These are phyloP conservation scores for Hiodon tergisus DNA, from an alignment of 2,113 vertebrate species.

Conservation along the genomic window DNA sequence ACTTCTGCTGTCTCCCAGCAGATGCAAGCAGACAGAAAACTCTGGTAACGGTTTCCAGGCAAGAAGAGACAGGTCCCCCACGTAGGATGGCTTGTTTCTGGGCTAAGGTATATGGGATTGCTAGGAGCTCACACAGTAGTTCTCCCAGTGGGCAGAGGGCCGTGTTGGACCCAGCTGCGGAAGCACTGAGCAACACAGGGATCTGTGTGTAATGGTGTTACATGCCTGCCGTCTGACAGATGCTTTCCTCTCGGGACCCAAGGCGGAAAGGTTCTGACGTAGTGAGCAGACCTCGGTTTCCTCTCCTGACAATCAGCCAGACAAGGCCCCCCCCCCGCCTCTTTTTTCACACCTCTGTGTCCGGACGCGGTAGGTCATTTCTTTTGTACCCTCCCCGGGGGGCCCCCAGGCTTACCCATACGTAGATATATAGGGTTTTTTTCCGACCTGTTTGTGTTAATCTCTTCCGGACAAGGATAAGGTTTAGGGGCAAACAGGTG, in stretches of 20 bases:
- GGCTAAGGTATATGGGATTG: slow-evolving; percentile 27
- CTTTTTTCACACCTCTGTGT: too few relatives aligned
- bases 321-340: neutral
- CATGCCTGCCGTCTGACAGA: slow-evolving; percentile 62
- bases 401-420: too few relatives aligned
- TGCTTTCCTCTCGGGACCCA: slow-evolving; percentile 35
- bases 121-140: slow-evolving; percentile 56
- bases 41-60: slow-evolving; percentile 53
- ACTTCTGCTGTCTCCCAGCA: slow-evolving; percentile 27
- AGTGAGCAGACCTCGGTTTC: slow-evolving; percentile 62
- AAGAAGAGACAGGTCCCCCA: slow-evolving; percentile 25
- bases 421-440: too few relatives aligned
- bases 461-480: slow-evolving; percentile 64
- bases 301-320: slow-evolving; percentile 35
- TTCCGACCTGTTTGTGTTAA: slow-evolving; percentile 47
- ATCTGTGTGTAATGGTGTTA: slow-evolving; percentile 55
- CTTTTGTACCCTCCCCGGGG: too few relatives aligned
- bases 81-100: neutral
- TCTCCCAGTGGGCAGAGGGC: slow-evolving; percentile 47
- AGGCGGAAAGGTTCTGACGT: slow-evolving; percentile 64
- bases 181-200: slow-evolving; percentile 52
- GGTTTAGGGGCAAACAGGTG: slow-evolving; percentile 40
- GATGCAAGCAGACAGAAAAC: slow-evolving; percentile 33
- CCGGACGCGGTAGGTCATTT: too few relatives aligned
- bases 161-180: slow-evolving; percentile 59